phyloP scores from a whole-genome alignment of 2,888 invertebrate species.

The Lepidocyrtoides sp. region DNA sequence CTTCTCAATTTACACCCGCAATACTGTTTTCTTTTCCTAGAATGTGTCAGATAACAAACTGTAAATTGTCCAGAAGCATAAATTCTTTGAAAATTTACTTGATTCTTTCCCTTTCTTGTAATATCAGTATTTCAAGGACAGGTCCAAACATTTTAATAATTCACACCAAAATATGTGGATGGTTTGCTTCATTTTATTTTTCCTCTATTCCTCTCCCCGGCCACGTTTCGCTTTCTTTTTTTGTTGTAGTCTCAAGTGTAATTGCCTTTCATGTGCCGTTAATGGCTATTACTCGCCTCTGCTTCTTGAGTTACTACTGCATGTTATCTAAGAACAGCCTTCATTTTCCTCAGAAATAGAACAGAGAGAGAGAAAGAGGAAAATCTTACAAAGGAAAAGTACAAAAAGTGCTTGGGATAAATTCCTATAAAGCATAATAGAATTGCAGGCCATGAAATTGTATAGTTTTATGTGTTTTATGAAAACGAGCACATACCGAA shows the following conservation, averaged over 20 bases:
- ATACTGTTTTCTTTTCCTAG: too few species aligned
- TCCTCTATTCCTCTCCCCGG: background rate
- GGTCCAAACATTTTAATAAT: background rate
- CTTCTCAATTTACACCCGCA: too few species aligned
- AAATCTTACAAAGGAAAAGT: background rate
- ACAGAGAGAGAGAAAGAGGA: background rate
- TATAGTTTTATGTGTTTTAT: background rate
- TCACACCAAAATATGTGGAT: background rate
- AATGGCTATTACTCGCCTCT: constrained; percentile 28
- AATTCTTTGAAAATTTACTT: too few species aligned
- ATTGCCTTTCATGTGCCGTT: constrained; percentile 41
- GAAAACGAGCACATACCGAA: background rate
- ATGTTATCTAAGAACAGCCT: background rate
- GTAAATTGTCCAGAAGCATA: too few species aligned
- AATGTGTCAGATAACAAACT: too few species aligned
- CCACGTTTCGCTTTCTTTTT: background rate
- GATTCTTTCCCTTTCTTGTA: too few species aligned
- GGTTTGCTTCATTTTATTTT: background rate
- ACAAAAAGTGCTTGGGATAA: background rate
- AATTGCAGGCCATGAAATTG: background rate
- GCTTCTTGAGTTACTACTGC: background rate
- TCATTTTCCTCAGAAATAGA: too few species aligned
- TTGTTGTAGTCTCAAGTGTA: constrained; percentile 14
- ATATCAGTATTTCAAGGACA: background rate
- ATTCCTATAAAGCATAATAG: too few species aligned